Percentiles rank a stretch among this genome's conserved stretches.
Evolutionary conservation across 2,797 vertebrate genomes (phyloP).

Genomic region (Anabas testudineus): DNA sequence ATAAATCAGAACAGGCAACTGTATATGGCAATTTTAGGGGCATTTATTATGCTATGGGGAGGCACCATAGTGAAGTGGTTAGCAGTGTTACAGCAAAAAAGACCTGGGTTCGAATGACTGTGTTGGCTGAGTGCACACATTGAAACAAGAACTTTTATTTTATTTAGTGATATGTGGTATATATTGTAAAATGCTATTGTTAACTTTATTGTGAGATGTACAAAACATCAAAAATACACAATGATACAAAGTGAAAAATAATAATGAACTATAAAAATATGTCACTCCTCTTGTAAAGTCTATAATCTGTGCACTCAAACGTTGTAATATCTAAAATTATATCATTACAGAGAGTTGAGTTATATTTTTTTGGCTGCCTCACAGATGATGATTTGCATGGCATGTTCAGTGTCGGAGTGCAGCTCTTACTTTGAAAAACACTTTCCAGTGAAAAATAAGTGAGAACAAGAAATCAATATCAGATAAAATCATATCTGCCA

Average conservation of each 20-base stretch:
- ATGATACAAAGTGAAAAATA: no score
- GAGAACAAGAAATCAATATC: conserved; percentile 38
- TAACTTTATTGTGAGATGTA: background rate
- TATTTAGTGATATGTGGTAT: conserved; percentile 6
- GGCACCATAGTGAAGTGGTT: no score
- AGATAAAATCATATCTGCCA: conserved; percentile 16
- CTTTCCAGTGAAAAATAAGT: conserved; percentile 4
- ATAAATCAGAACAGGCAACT: no score
- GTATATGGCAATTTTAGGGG: no score
- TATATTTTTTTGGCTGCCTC: conserved; percentile 1
- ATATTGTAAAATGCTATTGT: background rate
- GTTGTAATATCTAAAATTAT: background rate
- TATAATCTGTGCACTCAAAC: background rate
- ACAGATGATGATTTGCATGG: background rate
- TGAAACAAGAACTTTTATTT: conserved; percentile 16
- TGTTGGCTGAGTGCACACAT: background rate
- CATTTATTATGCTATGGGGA: no score
- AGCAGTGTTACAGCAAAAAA: no score
- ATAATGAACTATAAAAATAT: conserved; percentile 2
- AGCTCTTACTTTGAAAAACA: conserved; percentile 22
- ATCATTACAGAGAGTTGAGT: background rate
- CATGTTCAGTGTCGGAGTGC: conserved; percentile 7
- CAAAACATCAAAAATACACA: background rate
- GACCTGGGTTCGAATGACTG: no score
- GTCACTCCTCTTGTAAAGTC: background rate